These are phyloP conservation scores for Pogonophryne albipinna DNA, from an alignment of 2,797 vertebrate genomes.

Conservation along the genomic window DNA sequence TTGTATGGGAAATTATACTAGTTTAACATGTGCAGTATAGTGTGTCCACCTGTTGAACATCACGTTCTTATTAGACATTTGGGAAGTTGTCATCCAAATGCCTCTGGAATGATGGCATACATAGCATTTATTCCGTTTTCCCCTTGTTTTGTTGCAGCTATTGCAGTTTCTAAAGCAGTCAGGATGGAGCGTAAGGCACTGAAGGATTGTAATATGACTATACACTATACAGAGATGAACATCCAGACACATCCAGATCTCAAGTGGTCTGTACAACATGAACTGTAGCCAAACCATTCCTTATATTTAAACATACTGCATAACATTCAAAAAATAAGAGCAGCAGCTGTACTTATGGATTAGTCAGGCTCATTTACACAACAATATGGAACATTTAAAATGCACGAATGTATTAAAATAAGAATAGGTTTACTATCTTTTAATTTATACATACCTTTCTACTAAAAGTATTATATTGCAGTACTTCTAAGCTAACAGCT, in stretches of 20 bases:
- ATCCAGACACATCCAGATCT: background rate
- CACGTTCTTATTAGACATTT: background rate
- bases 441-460: background rate
- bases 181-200: background rate
- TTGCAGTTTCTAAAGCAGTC: background rate
- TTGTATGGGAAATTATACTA: background rate
- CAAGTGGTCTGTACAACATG: constrained; percentile 15
- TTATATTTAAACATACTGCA: background rate
- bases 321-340: background rate
- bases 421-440: constrained; percentile 20
- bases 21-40: background rate
- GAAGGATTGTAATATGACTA: background rate
- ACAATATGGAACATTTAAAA: constrained; percentile 26
- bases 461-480: background rate
- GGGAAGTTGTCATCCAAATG: background rate
- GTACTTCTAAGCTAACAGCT: background rate
- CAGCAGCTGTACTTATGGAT: constrained; percentile 30
- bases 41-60: constrained; percentile 4
- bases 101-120: background rate
- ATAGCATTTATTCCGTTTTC: background rate
- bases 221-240: no score
- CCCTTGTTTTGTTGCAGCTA: background rate
- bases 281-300: background rate
- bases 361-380: constrained; percentile 48
- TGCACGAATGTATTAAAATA: constrained; percentile 18